Evolutionary conservation across 1,140 invertebrate genomes (phyloP).

Genomic region (Trissolcus basalis): DNA sequence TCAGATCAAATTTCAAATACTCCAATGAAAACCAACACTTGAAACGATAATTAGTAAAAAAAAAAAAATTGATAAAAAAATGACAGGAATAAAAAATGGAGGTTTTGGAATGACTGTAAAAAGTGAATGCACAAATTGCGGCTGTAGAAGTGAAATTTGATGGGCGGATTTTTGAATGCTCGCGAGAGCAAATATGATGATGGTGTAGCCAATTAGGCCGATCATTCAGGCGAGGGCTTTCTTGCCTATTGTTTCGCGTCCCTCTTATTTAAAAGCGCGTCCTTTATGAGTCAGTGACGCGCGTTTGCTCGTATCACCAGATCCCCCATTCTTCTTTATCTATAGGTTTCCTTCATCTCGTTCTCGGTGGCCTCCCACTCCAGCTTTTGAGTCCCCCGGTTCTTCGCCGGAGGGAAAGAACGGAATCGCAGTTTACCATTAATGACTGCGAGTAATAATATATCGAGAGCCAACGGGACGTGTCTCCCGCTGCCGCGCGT

Average conservation of each 20-base stretch:
- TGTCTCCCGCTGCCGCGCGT: conserved; percentile 71
- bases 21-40: too few relatives aligned
- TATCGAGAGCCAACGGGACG: conserved; percentile 64
- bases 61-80: too few relatives aligned
- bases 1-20: too few relatives aligned
- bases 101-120: too few relatives aligned
- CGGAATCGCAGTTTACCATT: conserved; percentile 74
- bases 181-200: conserved; percentile 4
- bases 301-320: conserved; percentile 32
- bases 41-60: too few relatives aligned
- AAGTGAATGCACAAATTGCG: too few relatives aligned
- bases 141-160: too few relatives aligned
- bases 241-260: conserved; percentile 41
- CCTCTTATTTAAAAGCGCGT: conserved; percentile 29
- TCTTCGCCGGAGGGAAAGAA: conserved; percentile 52
- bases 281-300: conserved; percentile 42
- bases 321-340: conserved; percentile 39
- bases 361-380: conserved; percentile 2
- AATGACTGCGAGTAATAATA: conserved; percentile 73
- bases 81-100: too few relatives aligned
- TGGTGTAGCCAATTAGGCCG: conserved; percentile 44
- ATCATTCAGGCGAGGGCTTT: conserved; percentile 33
- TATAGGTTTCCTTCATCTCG: conserved; percentile 28
- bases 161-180: too few relatives aligned
- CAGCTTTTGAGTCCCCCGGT: conserved; percentile 3